phyloP scores from a whole-genome alignment of 2,888 invertebrate genomes.

The Drosophila limbata region DNA sequence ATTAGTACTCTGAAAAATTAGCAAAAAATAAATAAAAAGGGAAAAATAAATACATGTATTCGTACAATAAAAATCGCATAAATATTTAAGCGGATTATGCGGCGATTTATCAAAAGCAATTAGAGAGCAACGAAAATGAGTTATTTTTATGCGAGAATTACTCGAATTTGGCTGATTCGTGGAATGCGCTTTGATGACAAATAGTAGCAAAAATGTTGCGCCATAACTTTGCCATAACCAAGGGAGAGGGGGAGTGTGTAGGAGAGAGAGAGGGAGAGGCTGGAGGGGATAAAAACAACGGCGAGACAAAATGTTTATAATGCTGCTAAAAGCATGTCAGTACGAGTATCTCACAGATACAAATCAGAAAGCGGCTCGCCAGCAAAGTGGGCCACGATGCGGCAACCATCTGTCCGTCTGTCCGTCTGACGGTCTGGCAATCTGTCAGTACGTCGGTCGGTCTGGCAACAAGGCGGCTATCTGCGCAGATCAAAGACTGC shows the following conservation, averaged over 20 bases:
- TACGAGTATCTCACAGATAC: constrained; percentile 68
- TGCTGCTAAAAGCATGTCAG: constrained; percentile 76
- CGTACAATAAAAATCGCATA: constrained; percentile 45
- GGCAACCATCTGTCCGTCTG: constrained; percentile 30
- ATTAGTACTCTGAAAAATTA: constrained; percentile 76
- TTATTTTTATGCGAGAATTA: constrained; percentile 39
- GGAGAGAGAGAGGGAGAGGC: not conserved
- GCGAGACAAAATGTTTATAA: constrained; percentile 74
- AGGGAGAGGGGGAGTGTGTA: not conserved
- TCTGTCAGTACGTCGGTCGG: not conserved
- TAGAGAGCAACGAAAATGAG: constrained; percentile 67
- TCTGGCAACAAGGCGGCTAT: constrained; percentile 54
- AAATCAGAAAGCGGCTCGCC: constrained; percentile 65
- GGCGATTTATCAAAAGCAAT: constrained; percentile 80
- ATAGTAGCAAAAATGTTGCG: constrained; percentile 77
- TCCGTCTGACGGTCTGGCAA: constrained; percentile 13
- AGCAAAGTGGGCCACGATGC: constrained; percentile 69
- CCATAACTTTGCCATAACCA: constrained; percentile 18
- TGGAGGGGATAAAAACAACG: constrained; percentile 1
- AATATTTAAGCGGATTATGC: constrained; percentile 78
- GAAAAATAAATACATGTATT: constrained; percentile 14
- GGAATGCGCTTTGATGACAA: constrained; percentile 75
- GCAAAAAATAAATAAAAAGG: constrained; percentile 9
- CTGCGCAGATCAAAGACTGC: constrained; percentile 65
- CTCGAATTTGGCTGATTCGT: constrained; percentile 58